These are phyloP conservation scores for Epinephelus awoara DNA, from an alignment of 2,797 vertebrate species.

Conservation along the genomic window DNA sequence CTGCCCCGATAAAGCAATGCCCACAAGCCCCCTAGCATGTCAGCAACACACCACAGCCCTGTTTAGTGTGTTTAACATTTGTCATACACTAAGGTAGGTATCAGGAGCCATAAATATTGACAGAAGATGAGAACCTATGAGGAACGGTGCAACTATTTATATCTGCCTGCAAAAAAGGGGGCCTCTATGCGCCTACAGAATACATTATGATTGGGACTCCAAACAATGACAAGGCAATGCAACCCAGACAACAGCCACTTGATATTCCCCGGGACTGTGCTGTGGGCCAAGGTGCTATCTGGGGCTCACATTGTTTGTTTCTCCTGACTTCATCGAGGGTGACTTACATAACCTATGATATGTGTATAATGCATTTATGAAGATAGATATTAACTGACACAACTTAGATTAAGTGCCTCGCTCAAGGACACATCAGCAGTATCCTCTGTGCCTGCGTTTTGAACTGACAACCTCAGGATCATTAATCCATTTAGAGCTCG, in stretches of 20 bases:
- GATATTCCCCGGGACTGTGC: constrained; percentile 53
- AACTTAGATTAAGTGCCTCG: constrained; percentile 77
- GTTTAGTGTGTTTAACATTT: constrained; percentile 60
- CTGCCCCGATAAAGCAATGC: constrained; percentile 72
- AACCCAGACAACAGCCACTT: constrained; percentile 59
- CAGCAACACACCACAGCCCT: constrained; percentile 41
- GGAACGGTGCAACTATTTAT: constrained; percentile 36
- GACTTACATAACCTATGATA: constrained; percentile 75
- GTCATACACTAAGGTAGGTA: constrained; percentile 51
- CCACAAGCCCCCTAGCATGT: constrained; percentile 43
- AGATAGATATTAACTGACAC: constrained; percentile 83
- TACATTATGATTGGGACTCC: constrained; percentile 38
- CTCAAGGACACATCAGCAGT: constrained; percentile 80
- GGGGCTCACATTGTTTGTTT: constrained; percentile 60
- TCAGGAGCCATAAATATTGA: constrained; percentile 37
- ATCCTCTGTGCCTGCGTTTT: constrained; percentile 61
- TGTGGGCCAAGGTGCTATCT: constrained; percentile 48
- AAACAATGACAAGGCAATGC: constrained; percentile 68
- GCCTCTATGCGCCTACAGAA: constrained; percentile 21
- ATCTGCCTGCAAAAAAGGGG: constrained; percentile 12
- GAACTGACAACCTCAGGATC: constrained; percentile 77
- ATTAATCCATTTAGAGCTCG: constrained; percentile 80
- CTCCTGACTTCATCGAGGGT: constrained; percentile 70
- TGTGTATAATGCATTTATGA: constrained; percentile 74
- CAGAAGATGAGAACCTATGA: constrained; percentile 45